These are phyloP conservation scores for Alligator mississippiensis DNA, from an alignment of 2,113 vertebrate species.

Conservation along the genomic window DNA sequence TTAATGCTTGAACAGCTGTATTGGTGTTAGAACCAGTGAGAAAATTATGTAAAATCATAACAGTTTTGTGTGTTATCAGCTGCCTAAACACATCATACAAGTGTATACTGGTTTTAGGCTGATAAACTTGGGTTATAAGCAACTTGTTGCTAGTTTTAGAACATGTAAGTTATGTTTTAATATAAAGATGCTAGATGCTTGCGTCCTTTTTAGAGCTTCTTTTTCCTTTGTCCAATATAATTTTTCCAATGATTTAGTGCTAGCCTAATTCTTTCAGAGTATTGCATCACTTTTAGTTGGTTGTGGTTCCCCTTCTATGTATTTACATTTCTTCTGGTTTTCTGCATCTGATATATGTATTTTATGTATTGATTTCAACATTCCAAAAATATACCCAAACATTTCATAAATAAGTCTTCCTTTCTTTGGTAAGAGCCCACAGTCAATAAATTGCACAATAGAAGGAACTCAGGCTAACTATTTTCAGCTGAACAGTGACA, in stretches of 20 bases:
- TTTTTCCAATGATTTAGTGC: background rate
- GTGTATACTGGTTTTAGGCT: background rate
- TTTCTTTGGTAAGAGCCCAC: background rate
- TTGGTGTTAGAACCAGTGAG: background rate
- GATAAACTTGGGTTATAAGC: background rate
- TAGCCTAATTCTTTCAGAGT: background rate
- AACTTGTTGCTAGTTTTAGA: background rate
- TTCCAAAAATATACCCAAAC: background rate
- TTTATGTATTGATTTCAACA: background rate
- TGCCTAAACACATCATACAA: rapidly evolving
- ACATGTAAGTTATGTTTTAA: rapidly evolving
- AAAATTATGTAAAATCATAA: background rate
- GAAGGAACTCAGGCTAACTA: background rate
- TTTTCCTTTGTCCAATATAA: background rate
- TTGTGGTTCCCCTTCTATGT: background rate
- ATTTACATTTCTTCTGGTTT: conserved; percentile 8
- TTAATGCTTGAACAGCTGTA: no score
- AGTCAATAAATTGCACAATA: background rate
- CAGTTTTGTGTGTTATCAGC: rapidly evolving
- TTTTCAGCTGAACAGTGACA: background rate
- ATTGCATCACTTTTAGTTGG: background rate
- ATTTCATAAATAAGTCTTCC: background rate
- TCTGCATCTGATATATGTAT: background rate
- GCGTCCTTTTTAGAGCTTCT: background rate
- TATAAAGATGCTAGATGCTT: rapidly evolving